Percentiles rank a stretch among this genome's conserved stretches.
Evolutionary conservation across 2,888 invertebrate species (phyloP).

Genomic region (Agrotis exclamationis): DNA sequence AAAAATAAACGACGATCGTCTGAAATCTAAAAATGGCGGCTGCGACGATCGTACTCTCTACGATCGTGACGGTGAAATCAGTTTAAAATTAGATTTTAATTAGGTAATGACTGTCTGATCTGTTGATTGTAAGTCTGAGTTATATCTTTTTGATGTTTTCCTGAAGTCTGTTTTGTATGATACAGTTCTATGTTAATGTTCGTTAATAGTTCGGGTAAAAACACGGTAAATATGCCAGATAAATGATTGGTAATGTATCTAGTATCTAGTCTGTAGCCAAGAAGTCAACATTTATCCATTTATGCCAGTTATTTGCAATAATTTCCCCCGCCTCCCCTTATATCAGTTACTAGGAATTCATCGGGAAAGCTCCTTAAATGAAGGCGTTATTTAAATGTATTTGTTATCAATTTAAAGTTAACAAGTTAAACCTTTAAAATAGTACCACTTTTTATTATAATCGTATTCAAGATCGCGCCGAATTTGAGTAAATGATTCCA

Average conservation of each 20-base stretch:
- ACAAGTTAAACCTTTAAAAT: no score
- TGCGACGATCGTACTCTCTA: constrained; percentile 43
- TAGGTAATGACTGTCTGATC: constrained; percentile 43
- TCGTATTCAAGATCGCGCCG: no score
- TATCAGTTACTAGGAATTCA: no score
- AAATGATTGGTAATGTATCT: neutral
- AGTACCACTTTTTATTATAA: no score
- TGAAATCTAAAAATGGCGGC: constrained; percentile 54
- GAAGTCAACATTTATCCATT: no score
- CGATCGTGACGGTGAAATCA: constrained; percentile 46
- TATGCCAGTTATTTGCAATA: no score
- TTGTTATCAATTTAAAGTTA: no score
- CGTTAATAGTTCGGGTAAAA: neutral
- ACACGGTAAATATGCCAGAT: neutral
- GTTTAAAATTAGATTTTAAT: constrained; percentile 53
- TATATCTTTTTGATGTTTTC: constrained; percentile 35
- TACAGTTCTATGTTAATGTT: constrained; percentile 5
- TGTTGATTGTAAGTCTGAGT: constrained; percentile 19
- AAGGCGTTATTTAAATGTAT: no score
- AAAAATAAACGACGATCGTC: constrained; percentile 57
- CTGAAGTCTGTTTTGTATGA: constrained; percentile 4
- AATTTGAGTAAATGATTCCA: no score
- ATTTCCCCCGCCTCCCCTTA: no score
- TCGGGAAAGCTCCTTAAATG: no score
- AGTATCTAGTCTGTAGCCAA: no score